These are phyloP conservation scores for Candidula unifasciata DNA, from an alignment of 2,888 invertebrate genomes.

Conservation along the genomic window DNA sequence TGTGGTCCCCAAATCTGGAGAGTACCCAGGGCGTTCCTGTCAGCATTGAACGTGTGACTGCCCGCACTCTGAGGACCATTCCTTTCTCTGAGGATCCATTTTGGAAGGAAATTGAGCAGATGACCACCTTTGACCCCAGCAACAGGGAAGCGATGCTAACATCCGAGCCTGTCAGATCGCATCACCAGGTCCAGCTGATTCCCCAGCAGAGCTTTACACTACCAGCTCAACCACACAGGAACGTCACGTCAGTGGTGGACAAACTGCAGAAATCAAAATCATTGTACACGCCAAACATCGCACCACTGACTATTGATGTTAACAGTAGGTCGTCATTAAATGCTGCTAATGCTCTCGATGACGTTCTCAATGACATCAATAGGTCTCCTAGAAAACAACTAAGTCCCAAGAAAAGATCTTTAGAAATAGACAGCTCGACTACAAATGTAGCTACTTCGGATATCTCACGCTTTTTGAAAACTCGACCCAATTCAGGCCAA, in stretches of 20 bases:
- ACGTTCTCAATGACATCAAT: conserved; percentile 68
- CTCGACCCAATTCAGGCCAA: not conserved
- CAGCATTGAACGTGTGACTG: conserved; percentile 71
- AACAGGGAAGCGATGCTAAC: conserved; percentile 38
- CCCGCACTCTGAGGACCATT: conserved; percentile 71
- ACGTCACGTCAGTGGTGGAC: conserved; percentile 47
- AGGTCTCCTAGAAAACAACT: conserved; percentile 64
- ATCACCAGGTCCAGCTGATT: conserved; percentile 44
- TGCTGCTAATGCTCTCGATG: conserved; percentile 68
- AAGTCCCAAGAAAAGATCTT: conserved; percentile 50
- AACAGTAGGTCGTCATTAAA: conserved; percentile 53
- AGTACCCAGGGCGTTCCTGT: conserved; percentile 68
- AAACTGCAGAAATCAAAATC: conserved; percentile 59
- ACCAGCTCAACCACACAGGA: conserved; percentile 50
- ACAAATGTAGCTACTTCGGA: not conserved
- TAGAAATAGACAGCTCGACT: not conserved
- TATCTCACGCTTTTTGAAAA: not conserved
- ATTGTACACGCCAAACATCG: conserved; percentile 68
- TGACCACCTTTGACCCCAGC: conserved; percentile 66
- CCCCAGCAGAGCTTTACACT: conserved; percentile 55
- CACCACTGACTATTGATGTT: conserved; percentile 63
- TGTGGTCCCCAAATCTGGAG: conserved; percentile 73
- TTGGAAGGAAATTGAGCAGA: conserved; percentile 72
- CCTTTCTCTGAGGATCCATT: conserved; percentile 74
- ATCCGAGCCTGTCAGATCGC: conserved; percentile 13